A percentile compares a stretch with the other conserved stretches of the same genome.
phyloP scores from a whole-genome alignment of 2,113 vertebrate genomes.

The Scatophagus argus region DNA sequence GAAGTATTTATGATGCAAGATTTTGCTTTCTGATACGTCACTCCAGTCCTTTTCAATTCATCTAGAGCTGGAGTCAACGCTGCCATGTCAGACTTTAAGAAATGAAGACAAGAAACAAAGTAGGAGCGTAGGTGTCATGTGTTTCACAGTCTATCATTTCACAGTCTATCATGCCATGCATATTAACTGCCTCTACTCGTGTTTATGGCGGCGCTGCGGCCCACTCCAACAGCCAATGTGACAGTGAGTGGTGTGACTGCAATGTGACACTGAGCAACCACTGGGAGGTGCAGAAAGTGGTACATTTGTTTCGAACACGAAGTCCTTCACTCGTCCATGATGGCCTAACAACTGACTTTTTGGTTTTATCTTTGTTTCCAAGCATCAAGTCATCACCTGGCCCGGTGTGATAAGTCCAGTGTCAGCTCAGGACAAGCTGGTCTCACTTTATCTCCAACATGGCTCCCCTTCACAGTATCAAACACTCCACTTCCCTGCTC shows the following conservation, averaged over 20 bases:
- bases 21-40: conserved; percentile 68
- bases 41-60: conserved; percentile 38
- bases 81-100: conserved; percentile 57
- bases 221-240: conserved; percentile 22
- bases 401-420: conserved; percentile 49
- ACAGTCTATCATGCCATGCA: conserved; percentile 33
- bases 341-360: conserved; percentile 34
- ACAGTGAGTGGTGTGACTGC: conserved; percentile 37
- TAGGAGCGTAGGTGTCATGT: conserved; percentile 38
- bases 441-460: conserved; percentile 66
- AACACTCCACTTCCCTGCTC: conserved; percentile 43
- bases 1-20: conserved; percentile 76
- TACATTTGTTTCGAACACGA: conserved; percentile 45
- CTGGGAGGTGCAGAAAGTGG: conserved; percentile 20
- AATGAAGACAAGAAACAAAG: conserved; percentile 54
- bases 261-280: conserved; percentile 40
- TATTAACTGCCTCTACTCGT: conserved; percentile 32
- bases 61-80: background rate
- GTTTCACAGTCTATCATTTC: conserved; percentile 44
- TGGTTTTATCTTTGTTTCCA: conserved; percentile 40
- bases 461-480: conserved; percentile 55
- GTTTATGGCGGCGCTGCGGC: background rate
- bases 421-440: conserved; percentile 56
- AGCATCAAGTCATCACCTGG: conserved; percentile 63
- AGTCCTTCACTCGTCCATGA: conserved; percentile 43